Evolutionary conservation across 2,888 invertebrate species (phyloP).

Genomic region (Caenorhabditis parvicauda): DNA sequence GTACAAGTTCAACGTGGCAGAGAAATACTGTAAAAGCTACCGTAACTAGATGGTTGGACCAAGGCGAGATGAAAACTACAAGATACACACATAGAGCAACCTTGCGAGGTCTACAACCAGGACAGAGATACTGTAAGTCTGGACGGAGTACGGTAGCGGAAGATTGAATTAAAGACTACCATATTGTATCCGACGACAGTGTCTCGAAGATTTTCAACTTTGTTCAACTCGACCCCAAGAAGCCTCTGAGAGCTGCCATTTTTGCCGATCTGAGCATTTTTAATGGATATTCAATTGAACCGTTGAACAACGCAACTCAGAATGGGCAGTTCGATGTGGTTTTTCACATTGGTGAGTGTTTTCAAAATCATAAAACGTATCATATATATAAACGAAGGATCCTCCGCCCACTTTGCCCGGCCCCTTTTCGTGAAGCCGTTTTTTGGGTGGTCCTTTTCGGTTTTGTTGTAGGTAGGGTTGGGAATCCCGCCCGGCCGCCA

Average conservation of each 20-base stretch:
- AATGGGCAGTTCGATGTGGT: conserved; percentile 67
- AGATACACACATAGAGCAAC: conserved; percentile 21
- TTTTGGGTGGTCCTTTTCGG: no score
- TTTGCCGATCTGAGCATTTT: conserved; percentile 91
- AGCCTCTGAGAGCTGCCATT: conserved; percentile 69
- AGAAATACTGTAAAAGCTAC: conserved; percentile 18
- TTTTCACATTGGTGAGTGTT: conserved; percentile 58
- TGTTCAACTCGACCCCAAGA: conserved; percentile 35
- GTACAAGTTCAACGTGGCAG: no score
- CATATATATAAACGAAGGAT: no score
- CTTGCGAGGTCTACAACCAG: conserved; percentile 20
- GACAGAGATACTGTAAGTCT: conserved; percentile 26
- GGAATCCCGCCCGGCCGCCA: no score
- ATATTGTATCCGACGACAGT: conserved; percentile 45
- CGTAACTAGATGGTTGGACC: conserved; percentile 22
- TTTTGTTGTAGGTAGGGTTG: no score
- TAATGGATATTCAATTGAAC: conserved; percentile 78
- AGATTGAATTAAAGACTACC: conserved; percentile 40
- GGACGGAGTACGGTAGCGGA: not conserved
- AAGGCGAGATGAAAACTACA: conserved; percentile 7
- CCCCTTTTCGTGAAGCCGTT: no score
- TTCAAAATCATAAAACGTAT: conserved; percentile 7
- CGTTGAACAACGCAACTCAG: conserved; percentile 81
- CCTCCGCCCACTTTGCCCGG: no score
- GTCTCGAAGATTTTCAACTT: conserved; percentile 45